Evolutionary conservation across 2,113 vertebrate genomes (phyloP).

Genomic region (Zosterops pallidus): DNA sequence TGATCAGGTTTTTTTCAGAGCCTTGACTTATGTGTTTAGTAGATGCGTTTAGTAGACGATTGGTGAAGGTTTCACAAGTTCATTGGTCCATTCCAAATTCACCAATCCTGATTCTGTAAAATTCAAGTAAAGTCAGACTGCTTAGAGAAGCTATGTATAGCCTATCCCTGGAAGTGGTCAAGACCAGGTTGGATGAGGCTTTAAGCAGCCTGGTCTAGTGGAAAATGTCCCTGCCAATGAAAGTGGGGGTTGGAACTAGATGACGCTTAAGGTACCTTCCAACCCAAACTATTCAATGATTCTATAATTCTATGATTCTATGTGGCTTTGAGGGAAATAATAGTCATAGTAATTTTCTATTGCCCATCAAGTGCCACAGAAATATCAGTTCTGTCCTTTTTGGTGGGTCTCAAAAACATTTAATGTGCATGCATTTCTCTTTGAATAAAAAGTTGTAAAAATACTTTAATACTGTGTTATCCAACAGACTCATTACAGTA

Average conservation of each 20-base stretch:
- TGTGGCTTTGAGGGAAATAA: neutral
- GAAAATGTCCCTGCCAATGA: rapidly evolving
- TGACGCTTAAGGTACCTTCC: neutral
- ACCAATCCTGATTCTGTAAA: neutral
- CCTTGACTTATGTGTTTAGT: neutral
- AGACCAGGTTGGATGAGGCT: neutral
- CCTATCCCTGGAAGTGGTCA: neutral
- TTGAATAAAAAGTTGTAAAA: neutral
- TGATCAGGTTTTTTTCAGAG: neutral
- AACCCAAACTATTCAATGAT: neutral
- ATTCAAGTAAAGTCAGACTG: neutral
- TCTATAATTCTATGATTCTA: neutral
- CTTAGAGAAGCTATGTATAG: neutral
- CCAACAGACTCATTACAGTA: neutral
- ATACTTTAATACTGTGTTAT: neutral
- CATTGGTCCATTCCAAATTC: neutral
- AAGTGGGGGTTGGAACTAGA: neutral
- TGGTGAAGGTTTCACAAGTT: neutral
- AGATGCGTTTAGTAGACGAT: neutral
- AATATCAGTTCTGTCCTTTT: neutral
- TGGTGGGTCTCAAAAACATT: neutral
- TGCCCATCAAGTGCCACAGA: neutral
- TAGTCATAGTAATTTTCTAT: neutral
- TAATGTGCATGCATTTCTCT: neutral
- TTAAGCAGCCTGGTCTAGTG: neutral